A percentile compares a stretch with the other conserved stretches of the same genome.
Evolutionary conservation across 2,888 invertebrate species (phyloP).

Genomic region (Orthosia cruda): DNA sequence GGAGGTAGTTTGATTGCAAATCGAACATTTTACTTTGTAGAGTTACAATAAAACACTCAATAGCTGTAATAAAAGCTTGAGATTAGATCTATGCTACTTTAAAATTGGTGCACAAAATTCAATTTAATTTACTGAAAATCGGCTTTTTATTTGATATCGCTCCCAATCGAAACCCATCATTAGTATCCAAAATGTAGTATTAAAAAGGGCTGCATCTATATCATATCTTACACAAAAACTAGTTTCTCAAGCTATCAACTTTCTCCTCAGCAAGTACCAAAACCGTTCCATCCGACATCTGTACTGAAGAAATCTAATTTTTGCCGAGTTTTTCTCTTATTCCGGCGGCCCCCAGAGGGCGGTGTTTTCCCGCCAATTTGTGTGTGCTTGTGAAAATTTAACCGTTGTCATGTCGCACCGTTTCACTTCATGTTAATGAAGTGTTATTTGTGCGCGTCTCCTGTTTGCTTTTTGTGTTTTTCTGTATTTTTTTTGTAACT

Average conservation of each 20-base stretch:
- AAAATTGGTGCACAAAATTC: neutral
- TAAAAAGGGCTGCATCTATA: neutral
- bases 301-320: constrained; percentile 89
- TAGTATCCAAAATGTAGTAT: neutral
- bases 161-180: neutral
- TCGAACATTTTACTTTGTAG: no score
- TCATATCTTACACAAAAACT: no score
- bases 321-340: constrained; percentile 90
- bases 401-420: constrained; percentile 82
- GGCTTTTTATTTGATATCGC: neutral
- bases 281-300: constrained; percentile 60
- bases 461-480: constrained; percentile 41
- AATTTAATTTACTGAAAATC: neutral
- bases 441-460: constrained; percentile 65
- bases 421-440: constrained; percentile 74
- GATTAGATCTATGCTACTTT: neutral
- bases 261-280: constrained; percentile 79
- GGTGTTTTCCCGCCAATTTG: constrained; percentile 88
- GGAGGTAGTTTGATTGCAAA: neutral
- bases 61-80: neutral
- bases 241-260: neutral
- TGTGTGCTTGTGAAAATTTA: constrained; percentile 88
- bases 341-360: constrained; percentile 79
- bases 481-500: neutral
- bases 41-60: neutral